Evolutionary conservation across 2,797 vertebrate genomes (phyloP).

Genomic region (Sebastes glaucus): DNA sequence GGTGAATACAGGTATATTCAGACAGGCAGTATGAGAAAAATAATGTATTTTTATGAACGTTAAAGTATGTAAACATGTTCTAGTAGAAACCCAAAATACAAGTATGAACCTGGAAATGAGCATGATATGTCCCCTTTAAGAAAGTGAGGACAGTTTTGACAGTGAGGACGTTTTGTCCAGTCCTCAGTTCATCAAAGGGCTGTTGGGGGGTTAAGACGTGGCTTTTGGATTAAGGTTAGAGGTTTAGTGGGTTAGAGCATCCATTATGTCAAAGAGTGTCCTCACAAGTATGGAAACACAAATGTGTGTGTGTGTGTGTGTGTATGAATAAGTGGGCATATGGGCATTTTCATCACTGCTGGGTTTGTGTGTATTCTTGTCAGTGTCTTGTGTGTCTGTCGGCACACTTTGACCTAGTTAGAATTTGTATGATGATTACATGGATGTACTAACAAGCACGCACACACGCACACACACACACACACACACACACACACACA

Average conservation of each 20-base stretch:
- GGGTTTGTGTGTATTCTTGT: slow-evolving; percentile 11
- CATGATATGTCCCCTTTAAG: not conserved
- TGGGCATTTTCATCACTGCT: slow-evolving; percentile 9
- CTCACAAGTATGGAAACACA: not conserved
- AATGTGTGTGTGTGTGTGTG: not conserved
- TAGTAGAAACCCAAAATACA: too few relatives aligned
- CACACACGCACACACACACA: not conserved
- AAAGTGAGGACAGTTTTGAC: not conserved
- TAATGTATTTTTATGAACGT: too few relatives aligned
- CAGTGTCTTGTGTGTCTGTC: slow-evolving; percentile 7
- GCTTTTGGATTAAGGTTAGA: not conserved
- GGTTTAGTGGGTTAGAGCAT: not conserved
- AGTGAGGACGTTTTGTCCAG: not conserved
- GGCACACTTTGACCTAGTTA: slow-evolving; percentile 16
- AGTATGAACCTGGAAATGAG: too few relatives aligned
- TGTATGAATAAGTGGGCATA: not conserved
- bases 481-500: not conserved
- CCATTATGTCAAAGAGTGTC: not conserved
- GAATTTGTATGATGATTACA: slow-evolving; percentile 11
- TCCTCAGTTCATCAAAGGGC: not conserved
- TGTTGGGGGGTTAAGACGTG: not conserved
- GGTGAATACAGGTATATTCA: too few relatives aligned
- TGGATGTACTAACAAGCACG: not conserved
- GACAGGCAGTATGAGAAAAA: too few relatives aligned
- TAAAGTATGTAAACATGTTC: too few relatives aligned